phyloP scores from a whole-genome alignment of 92 coral and sea anemone genomes.

The Pocillopora meandrina region DNA sequence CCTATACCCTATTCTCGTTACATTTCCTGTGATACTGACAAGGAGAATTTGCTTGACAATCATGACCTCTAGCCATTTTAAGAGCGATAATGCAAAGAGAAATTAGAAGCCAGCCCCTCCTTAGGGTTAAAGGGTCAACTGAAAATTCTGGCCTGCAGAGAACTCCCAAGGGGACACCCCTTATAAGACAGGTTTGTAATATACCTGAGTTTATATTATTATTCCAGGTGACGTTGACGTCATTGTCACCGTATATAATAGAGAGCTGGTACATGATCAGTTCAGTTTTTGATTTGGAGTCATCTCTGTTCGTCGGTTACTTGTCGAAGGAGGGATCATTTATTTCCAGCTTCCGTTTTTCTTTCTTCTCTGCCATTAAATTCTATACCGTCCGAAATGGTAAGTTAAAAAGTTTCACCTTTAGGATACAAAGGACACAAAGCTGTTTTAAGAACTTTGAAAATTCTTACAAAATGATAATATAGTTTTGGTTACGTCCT shows the following conservation, averaged over 20 bases:
- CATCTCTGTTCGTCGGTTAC: conserved; percentile 12
- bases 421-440: neutral
- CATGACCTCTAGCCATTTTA: too few relatives aligned
- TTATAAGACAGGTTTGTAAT: neutral
- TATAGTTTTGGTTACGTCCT: neutral
- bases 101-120: too few relatives aligned
- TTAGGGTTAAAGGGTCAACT: too few relatives aligned
- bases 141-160: neutral
- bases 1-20: too few relatives aligned
- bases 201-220: too few relatives aligned
- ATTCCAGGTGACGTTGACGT: neutral
- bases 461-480: neutral
- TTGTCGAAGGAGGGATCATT: conserved; percentile 14
- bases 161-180: neutral
- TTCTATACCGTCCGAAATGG: conserved; percentile 3
- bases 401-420: neutral
- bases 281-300: neutral
- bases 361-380: neutral
- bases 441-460: too few relatives aligned
- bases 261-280: neutral
- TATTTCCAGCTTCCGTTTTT: neutral
- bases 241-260: neutral
- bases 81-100: too few relatives aligned
- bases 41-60: too few relatives aligned
- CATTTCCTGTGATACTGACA: too few relatives aligned